Conservation (phyloP, 2,113 vertebrate genomes). For the Perca fluviatilis region DNA sequence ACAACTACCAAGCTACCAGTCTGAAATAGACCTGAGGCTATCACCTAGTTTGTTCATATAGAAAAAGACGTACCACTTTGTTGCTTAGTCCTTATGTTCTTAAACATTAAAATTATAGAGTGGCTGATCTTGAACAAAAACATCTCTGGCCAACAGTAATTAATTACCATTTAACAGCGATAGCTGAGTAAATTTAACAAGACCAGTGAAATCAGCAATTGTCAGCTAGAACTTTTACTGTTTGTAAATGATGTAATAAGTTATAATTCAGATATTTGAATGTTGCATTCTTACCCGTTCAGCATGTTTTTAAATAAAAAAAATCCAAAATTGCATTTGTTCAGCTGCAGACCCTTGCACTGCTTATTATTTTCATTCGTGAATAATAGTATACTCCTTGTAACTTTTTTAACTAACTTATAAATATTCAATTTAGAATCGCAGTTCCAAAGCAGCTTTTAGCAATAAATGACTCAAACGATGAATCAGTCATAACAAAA, state of each 20-base stretch:
- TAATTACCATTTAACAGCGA: background rate
- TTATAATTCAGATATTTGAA: background rate
- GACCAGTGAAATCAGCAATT: background rate
- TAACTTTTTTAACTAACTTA: background rate
- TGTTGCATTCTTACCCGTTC: background rate
- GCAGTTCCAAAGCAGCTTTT: background rate
- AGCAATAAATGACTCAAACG: background rate
- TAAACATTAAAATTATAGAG: background rate
- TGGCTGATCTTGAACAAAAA: background rate
- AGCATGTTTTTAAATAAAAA: background rate
- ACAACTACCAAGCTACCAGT: too few relatives aligned
- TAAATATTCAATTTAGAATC: background rate
- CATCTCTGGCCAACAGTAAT: background rate
- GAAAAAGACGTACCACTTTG: too few relatives aligned
- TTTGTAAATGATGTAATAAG: background rate
- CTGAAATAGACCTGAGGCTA: too few relatives aligned
- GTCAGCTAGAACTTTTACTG: background rate
- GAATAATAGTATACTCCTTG: background rate
- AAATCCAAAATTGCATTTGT: background rate
- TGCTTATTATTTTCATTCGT: background rate
- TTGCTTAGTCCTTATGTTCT: background rate
- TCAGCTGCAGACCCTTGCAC: background rate
- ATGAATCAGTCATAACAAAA: background rate
- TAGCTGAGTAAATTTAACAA: background rate
- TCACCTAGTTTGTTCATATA: too few relatives aligned